phyloP scores from a whole-genome alignment of 2,888 invertebrate genomes.

The Leucophenga montana region DNA sequence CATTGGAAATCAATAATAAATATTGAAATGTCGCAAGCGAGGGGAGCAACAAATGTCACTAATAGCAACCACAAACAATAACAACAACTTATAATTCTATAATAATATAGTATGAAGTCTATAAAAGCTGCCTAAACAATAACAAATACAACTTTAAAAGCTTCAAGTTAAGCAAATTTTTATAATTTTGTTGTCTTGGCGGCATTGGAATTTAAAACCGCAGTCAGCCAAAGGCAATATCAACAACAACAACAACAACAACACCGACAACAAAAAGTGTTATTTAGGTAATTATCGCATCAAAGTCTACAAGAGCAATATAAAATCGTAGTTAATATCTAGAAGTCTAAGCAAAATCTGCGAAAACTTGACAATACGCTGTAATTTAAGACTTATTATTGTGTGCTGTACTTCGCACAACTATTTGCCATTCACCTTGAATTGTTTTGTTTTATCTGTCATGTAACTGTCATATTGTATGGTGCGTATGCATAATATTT shows the following conservation, averaged over 20 bases:
- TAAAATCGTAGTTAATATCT: neutral
- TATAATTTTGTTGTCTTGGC: neutral
- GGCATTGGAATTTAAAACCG: conserved; percentile 19
- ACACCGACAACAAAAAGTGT: neutral
- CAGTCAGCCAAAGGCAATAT: conserved; percentile 1
- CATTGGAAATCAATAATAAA: neutral
- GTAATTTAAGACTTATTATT: conserved; percentile 5
- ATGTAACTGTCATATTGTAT: neutral
- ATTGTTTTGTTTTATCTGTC: neutral
- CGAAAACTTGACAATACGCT: neutral
- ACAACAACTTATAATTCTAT: neutral
- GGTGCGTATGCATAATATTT: conserved; percentile 9
- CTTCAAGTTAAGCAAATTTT: neutral
- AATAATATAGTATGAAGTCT: neutral
- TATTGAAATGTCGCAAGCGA: neutral
- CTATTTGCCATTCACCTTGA: conserved; percentile 20
- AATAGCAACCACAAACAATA: neutral
- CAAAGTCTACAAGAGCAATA: conserved; percentile 16
- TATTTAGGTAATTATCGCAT: conserved; percentile 17
- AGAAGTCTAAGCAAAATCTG: neutral
- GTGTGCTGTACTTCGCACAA: neutral
- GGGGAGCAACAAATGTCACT: neutral
- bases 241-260: neutral
- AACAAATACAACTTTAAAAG: neutral
- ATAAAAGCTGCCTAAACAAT: neutral